A percentile compares a stretch with the other conserved stretches of the same genome.
These are phyloP conservation scores for Orchesella flavescens DNA, from an alignment of 2,888 invertebrate genomes.

Conservation along the genomic window DNA sequence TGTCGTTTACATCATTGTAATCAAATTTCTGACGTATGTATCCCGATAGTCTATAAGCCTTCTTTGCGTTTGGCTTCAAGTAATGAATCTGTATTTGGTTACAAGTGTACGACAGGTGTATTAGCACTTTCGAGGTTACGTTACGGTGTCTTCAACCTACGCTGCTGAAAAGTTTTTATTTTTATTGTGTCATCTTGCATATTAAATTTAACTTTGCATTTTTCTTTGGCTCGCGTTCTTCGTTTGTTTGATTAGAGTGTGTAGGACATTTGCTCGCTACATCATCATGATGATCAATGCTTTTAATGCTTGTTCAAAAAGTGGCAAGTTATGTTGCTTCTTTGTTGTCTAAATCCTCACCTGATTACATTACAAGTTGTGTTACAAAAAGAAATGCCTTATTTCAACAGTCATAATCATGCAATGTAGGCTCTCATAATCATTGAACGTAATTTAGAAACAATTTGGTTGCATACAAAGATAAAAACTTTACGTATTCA, in stretches of 20 bases:
- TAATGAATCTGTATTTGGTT: background rate
- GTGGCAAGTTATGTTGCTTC: slow-evolving; percentile 11
- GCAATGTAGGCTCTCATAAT: background rate
- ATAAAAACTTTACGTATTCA: slow-evolving; percentile 19
- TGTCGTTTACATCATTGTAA: too few species aligned
- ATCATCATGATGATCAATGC: background rate
- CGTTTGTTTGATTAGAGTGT: slow-evolving; percentile 27
- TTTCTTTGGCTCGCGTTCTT: slow-evolving; percentile 44
- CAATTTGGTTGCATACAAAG: background rate
- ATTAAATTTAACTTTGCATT: slow-evolving; percentile 49
- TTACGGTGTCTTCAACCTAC: slow-evolving; percentile 58
- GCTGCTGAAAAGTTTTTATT: slow-evolving; percentile 17
- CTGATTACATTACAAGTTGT: background rate
- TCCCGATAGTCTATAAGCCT: too few species aligned
- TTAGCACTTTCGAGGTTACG: slow-evolving; percentile 51
- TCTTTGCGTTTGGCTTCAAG: background rate
- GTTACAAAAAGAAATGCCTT: background rate
- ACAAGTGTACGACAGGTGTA: background rate
- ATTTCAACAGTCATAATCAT: too few species aligned
- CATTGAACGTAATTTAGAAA: background rate
- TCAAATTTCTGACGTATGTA: too few species aligned
- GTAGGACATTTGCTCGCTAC: slow-evolving; percentile 6
- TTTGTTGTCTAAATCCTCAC: background rate
- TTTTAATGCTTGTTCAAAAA: background rate
- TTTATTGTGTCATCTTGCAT: slow-evolving; percentile 60